A percentile compares a stretch with the other conserved stretches of the same genome.
These are phyloP conservation scores for Pampusana beccarii DNA, from an alignment of 2,113 vertebrate species.

Conservation along the genomic window DNA sequence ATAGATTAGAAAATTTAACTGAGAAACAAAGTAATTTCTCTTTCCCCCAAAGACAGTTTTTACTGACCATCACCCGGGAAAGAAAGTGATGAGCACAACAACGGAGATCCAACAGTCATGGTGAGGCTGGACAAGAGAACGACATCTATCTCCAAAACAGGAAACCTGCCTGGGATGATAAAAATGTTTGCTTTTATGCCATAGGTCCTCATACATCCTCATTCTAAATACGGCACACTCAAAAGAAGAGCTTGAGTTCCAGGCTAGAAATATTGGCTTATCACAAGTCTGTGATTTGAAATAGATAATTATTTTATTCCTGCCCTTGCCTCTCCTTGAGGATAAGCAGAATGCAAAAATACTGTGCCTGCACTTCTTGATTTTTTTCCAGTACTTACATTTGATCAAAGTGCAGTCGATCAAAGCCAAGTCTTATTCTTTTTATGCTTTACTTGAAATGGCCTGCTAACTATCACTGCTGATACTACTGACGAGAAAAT, in stretches of 20 bases:
- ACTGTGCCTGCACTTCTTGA: background rate
- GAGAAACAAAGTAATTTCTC: background rate
- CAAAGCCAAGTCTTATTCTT: background rate
- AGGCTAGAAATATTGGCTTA: background rate
- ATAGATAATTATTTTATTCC: background rate
- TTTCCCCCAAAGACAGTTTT: background rate
- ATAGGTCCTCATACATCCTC: background rate
- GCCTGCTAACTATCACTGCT: background rate
- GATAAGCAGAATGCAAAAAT: background rate
- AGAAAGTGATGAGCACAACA: background rate
- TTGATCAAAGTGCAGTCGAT: conserved; percentile 33
- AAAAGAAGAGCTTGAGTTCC: background rate
- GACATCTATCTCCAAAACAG: background rate
- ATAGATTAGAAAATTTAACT: background rate
- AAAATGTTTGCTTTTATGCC: background rate
- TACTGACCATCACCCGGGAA: background rate
- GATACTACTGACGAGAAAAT: background rate
- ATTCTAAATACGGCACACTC: background rate
- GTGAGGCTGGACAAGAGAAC: background rate
- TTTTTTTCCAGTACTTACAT: background rate
- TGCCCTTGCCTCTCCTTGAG: background rate
- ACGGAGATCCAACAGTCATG: background rate
- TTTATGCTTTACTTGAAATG: background rate
- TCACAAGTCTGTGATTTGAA: background rate
- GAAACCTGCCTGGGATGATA: background rate